A percentile compares a stretch with the other conserved stretches of the same genome.
These are phyloP conservation scores for Drosophila bipectinata DNA, from an alignment of 1,140 invertebrate genomes.

Conservation along the genomic window DNA sequence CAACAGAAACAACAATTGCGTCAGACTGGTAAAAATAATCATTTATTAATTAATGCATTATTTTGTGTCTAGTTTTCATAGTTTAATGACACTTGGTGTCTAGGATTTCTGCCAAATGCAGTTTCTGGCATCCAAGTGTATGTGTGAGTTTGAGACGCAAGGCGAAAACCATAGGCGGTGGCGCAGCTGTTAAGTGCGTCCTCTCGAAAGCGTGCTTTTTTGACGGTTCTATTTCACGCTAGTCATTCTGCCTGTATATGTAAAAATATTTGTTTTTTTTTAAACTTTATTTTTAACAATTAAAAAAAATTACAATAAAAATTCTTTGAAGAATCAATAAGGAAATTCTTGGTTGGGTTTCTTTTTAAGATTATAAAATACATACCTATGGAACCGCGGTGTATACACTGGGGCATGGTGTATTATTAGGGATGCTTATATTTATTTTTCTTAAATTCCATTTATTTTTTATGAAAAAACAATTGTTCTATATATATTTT, in stretches of 20 bases:
- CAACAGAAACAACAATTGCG: conserved; percentile 31
- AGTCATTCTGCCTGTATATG: conserved; percentile 1
- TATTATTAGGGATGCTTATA: no score
- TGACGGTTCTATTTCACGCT: not conserved
- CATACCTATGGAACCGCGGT: no score
- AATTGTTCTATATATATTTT: no score
- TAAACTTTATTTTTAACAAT: not conserved
- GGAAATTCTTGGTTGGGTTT: no score
- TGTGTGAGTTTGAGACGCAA: conserved; percentile 10
- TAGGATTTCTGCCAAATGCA: not conserved
- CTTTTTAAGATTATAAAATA: no score
- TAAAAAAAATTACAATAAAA: not conserved
- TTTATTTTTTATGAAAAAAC: no score
- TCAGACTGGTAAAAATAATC: conserved; percentile 48
- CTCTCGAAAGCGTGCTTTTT: not conserved
- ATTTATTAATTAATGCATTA: not conserved
- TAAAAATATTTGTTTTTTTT: conserved; percentile 4
- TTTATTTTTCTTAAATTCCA: no score
- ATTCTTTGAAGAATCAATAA: no score
- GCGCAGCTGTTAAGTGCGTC: conserved; percentile 28
- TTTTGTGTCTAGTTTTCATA: not conserved
- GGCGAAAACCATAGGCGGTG: not conserved
- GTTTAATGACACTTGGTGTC: not conserved
- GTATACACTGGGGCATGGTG: no score
- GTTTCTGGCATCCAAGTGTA: not conserved